Conservation (phyloP, 2,113 vertebrate species). For the Zosterops japonicus region DNA sequence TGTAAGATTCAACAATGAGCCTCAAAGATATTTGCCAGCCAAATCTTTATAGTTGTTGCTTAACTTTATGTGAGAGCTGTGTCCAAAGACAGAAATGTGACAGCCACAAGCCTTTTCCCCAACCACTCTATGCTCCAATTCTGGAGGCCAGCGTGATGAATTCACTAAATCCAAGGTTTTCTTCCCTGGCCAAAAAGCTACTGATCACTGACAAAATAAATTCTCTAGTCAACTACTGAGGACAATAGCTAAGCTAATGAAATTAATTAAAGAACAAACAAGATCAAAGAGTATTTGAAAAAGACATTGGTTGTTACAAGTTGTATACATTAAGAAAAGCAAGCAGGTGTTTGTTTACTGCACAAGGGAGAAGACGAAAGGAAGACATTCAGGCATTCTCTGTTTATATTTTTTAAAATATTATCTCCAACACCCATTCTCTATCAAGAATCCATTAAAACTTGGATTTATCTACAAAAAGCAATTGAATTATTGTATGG, state of each 20-base stretch:
- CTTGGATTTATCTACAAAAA: background rate
- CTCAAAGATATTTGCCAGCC: slow-evolving; percentile 66
- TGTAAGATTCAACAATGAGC: slow-evolving; percentile 55
- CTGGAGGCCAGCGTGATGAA: slow-evolving; percentile 20
- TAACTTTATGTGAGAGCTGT: slow-evolving; percentile 58
- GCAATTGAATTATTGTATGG: background rate
- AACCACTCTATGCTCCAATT: background rate
- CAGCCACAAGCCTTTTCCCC: slow-evolving; percentile 16
- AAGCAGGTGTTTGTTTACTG: background rate
- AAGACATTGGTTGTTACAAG: background rate
- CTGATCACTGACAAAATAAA: background rate
- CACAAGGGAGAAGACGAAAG: background rate
- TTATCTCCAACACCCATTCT: background rate
- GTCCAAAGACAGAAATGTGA: slow-evolving; percentile 70
- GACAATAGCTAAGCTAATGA: background rate
- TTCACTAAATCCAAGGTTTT: slow-evolving; percentile 11
- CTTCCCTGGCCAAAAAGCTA: background rate
- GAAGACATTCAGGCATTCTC: background rate
- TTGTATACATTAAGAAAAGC: background rate
- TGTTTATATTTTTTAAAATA: background rate
- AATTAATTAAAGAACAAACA: background rate
- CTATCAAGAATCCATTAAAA: background rate
- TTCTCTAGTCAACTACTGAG: background rate
- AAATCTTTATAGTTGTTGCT: slow-evolving; percentile 73
- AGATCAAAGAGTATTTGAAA: background rate